Conservation (phyloP, 2,113 vertebrate genomes). For the Oryzias melastigma region DNA sequence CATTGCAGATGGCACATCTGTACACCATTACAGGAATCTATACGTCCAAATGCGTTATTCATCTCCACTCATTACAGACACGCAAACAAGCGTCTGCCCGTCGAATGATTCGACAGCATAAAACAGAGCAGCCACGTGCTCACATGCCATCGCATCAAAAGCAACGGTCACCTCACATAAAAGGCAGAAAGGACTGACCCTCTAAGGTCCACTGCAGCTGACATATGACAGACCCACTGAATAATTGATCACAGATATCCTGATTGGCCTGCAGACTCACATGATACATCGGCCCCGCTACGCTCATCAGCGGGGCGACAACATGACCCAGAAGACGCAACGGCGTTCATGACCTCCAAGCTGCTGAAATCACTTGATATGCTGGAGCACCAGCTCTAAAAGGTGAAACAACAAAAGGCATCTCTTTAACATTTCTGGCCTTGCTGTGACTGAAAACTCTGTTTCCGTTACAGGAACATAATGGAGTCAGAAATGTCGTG, state of each 20-base stretch:
- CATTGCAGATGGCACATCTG: conserved; percentile 66
- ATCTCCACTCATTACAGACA: background rate
- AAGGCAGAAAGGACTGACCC: conserved; percentile 27
- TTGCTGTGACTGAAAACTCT: too few relatives aligned
- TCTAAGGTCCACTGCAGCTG: conserved; percentile 30
- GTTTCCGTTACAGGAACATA: background rate
- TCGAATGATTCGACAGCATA: background rate
- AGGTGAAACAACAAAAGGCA: too few relatives aligned
- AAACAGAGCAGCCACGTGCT: background rate
- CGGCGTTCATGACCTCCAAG: conserved; percentile 27
- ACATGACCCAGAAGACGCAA: conserved; percentile 2
- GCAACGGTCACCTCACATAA: conserved; percentile 8
- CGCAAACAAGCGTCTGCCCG: background rate
- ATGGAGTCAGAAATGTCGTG: background rate
- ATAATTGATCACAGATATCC: conserved; percentile 64
- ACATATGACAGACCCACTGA: conserved; percentile 60
- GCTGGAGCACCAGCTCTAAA: background rate
- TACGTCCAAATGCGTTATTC: background rate
- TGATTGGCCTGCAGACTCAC: conserved; percentile 51
- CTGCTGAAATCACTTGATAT: conserved; percentile 16
- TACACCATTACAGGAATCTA: conserved; percentile 57
- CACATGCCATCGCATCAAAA: conserved; percentile 2
- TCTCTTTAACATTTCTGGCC: too few relatives aligned
- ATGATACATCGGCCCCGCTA: conserved; percentile 39
- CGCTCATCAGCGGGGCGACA: conserved; percentile 28